Base-by-base conservation (phyloP, 2,113 vertebrate genomes). In the Silurus glanis region DNA sequence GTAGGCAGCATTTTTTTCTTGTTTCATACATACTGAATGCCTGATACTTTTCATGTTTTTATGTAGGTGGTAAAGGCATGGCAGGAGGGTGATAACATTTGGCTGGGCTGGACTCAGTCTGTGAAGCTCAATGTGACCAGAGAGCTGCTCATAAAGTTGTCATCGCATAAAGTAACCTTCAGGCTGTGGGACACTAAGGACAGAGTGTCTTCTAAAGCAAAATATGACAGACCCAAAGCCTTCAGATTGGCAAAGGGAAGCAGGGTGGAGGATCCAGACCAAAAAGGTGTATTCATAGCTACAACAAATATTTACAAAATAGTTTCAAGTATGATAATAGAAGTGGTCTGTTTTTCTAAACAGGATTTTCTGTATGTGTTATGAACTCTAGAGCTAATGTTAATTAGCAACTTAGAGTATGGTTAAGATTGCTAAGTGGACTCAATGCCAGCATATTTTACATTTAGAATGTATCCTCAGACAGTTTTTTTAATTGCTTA, bases 81-180 rank as follows among this genome's bases (percentile, higher is more conserved):
- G 96, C 59, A 86, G 10, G 96, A 97, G 71, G 92, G 91, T n/a
- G 92, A 93, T 85, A 92, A 92, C 90, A 83, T 92, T 21, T 98
- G 97, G 97, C 79, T 97, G 25, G 92, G 94, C 0, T 97, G 96
- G 96, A 91, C 83, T 66, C 94, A 96, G 13, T 89, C 66, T 13
- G 89, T 95, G 61, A 92, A 90, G 12, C 61, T 96, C 3, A 47
- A 25, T 0, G 86, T 96, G 87, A 95, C 94, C 14, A 96, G 90
- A 49, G 92, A 96, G 9, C 85, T 94, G 62, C 69, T 97, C 80
- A 91, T 95, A 85, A 95, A 94, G 92, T 87, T 96, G 1, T 91
- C 90, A 61, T 90, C 93, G 82, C 94, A 97, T 87, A 95, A 94
- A 91, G 94, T 97, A 87, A 91, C 72, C 51, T 62, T 96, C 58